Percentiles rank a stretch among this genome's conserved stretches.
phyloP scores from a whole-genome alignment of 53 echinoderm and acorn worm genomes.

The Temnopleurus reevesii region DNA sequence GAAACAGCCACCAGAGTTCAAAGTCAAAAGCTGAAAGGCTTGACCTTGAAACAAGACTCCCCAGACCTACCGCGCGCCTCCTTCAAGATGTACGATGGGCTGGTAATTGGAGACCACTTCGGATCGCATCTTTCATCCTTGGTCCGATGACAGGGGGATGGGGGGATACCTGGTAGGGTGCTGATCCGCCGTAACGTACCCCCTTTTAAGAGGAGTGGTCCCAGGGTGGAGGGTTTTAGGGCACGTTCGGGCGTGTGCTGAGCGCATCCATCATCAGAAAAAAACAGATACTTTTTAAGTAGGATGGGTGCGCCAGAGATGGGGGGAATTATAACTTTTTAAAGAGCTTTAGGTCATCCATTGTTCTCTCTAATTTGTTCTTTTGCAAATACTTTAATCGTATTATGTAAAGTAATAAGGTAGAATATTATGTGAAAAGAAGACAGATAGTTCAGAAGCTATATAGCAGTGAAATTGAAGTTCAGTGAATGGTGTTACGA shows the following conservation, averaged over 20 bases:
- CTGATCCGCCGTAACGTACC: conserved; percentile 15
- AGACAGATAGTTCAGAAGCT: too few relatives aligned
- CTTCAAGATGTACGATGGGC: background rate
- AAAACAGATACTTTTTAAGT: background rate
- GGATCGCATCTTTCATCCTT: conserved; percentile 14
- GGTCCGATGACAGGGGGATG: background rate
- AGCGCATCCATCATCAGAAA: background rate
- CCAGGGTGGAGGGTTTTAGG: background rate
- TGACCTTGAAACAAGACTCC: conserved; percentile 36
- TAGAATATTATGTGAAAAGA: too few relatives aligned
- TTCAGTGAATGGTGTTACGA: too few relatives aligned
- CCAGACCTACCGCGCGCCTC: conserved; percentile 6
- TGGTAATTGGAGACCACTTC: conserved; percentile 15
- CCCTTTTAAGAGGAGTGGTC: conserved; percentile 25
- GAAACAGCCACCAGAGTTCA: conserved; percentile 7
- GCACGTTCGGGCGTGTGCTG: conserved; percentile 24
- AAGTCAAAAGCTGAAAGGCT: conserved; percentile 42
- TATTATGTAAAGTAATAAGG: too few relatives aligned
- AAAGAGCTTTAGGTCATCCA: too few relatives aligned
- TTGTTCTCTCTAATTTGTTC: too few relatives aligned
- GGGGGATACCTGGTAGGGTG: background rate
- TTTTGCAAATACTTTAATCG: too few relatives aligned
- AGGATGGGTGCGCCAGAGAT: background rate
- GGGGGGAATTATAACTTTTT: background rate
- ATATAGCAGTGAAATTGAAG: too few relatives aligned